These are phyloP conservation scores for Semicossyphus pulcher DNA, from an alignment of 2,113 vertebrate species.

Conservation along the genomic window DNA sequence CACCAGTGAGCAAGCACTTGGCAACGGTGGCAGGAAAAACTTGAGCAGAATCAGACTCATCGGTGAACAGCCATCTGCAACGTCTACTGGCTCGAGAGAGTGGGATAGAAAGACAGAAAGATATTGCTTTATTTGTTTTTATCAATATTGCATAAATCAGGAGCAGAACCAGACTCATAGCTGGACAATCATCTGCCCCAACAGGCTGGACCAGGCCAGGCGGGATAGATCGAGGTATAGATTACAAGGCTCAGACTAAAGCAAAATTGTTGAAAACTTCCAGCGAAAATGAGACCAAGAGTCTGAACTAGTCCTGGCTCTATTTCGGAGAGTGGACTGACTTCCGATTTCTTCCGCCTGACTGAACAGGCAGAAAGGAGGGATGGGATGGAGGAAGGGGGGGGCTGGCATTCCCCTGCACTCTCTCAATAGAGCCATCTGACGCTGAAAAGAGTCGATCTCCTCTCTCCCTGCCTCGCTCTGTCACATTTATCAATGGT, in stretches of 20 bases:
- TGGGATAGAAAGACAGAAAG: no score
- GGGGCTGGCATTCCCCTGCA: constrained; percentile 40
- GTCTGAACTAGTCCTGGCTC: constrained; percentile 14
- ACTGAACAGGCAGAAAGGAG: constrained; percentile 56
- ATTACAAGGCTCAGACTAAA: no score
- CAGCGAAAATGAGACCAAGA: constrained; percentile 21
- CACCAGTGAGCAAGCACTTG: no score
- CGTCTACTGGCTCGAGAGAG: no score
- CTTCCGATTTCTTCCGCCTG: constrained; percentile 67
- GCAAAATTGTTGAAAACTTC: constrained; percentile 40
- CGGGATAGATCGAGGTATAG: no score
- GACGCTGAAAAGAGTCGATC: constrained; percentile 59
- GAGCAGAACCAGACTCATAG: not conserved
- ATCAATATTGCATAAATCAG: no score
- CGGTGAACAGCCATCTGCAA: no score
- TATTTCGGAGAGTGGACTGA: constrained; percentile 49
- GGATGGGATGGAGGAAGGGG: constrained; percentile 8
- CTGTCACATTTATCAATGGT: constrained; percentile 63
- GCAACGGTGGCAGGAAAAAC: no score
- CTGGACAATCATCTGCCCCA: not conserved
- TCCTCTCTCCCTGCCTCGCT: constrained; percentile 41
- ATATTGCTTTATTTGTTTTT: no score
- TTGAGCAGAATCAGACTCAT: no score
- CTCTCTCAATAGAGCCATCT: constrained; percentile 54
- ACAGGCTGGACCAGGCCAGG: no score